phyloP scores from a whole-genome alignment of 2,113 vertebrate genomes.

The Myotis yumanensis region DNA sequence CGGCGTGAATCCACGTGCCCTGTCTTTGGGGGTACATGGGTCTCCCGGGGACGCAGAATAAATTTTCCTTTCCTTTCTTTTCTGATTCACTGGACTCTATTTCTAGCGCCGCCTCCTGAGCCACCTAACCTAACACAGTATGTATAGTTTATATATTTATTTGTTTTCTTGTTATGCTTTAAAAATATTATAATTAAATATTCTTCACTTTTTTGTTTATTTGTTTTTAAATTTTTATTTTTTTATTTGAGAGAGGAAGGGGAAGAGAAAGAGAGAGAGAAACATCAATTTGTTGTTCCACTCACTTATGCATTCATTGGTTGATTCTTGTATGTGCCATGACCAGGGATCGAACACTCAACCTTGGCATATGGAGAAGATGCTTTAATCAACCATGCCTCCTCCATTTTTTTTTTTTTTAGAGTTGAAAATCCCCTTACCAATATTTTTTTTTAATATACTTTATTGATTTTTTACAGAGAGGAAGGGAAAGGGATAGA shows the following conservation, averaged over 20 bases:
- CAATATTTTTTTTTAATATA: neutral
- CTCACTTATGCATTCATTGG: neutral
- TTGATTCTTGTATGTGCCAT: neutral
- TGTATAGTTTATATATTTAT: neutral
- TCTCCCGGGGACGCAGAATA: too few relatives aligned
- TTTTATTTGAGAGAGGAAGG: neutral
- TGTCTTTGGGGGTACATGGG: too few relatives aligned
- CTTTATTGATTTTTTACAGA: too few relatives aligned
- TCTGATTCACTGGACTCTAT: too few relatives aligned
- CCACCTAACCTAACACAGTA: too few relatives aligned
- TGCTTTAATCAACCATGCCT: neutral
- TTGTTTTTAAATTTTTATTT: neutral
- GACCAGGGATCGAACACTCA: neutral
- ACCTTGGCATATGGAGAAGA: neutral
- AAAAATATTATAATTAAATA: neutral
- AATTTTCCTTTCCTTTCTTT: too few relatives aligned
- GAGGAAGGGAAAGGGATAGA: too few relatives aligned
- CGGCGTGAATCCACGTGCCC: too few relatives aligned
- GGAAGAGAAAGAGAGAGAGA: neutral
- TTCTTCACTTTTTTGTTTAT: neutral
- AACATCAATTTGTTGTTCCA: neutral
- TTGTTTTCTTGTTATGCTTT: constrained; percentile 4
- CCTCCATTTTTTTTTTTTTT: neutral
- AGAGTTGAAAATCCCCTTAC: neutral
- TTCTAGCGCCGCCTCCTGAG: too few relatives aligned